Base-by-base conservation (phyloP, 1,140 invertebrate species). In the Aphelenchoides fujianensis region DNA sequence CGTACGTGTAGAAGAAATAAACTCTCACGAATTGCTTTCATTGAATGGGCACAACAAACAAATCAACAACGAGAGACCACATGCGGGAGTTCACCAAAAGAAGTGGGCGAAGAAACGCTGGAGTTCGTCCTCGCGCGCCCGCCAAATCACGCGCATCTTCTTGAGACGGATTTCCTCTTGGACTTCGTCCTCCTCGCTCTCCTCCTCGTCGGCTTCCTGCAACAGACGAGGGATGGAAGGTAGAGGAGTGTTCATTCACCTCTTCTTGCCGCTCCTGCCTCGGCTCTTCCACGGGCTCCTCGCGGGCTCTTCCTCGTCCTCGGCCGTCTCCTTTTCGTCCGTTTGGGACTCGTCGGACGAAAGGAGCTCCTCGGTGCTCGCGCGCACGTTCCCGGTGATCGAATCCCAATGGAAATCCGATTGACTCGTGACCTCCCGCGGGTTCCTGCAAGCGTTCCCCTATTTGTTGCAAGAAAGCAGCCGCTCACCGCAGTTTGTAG, bases 1-100 rank as follows among this genome's bases (percentile, higher is more conserved):
- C 41, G 41, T 48, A 48, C 41, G 41, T 48, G 41, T 48, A 48
- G 41, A 48, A 48, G 12, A 48, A 48, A 48, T 23, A 48, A n/a
- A 48, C 23, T 48, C 41, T 48, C 12, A 48, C n/a, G n/a, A n/a
- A n/a, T n/a, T n/a, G n/a, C n/a, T n/a, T n/a, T n/a, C n/a, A n/a
- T 48, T 16, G 12, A 16, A 48, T 48, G 12, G 41, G 23, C 23
- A 48, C 12, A 48, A 12, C 12, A 48, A 23, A 48, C 12, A 48
- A 48, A 16, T 48, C 41, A 23, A 48, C 41, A 48, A 16, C 23
- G 12, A 12, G 41, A 48, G 41, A 48, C 23, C 41, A 48, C n/a
- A n/a, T n/a, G n/a, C n/a, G n/a, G n/a, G n/a, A n/a, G 23, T 12
- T 48, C 41, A 48, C 41, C 41, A 48, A 23, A 16, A 48, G 23